Percentiles rank a stretch among this genome's conserved stretches.
Conservation (phyloP, 2,888 invertebrate species). For the Limnephilus rhombicus region DNA sequence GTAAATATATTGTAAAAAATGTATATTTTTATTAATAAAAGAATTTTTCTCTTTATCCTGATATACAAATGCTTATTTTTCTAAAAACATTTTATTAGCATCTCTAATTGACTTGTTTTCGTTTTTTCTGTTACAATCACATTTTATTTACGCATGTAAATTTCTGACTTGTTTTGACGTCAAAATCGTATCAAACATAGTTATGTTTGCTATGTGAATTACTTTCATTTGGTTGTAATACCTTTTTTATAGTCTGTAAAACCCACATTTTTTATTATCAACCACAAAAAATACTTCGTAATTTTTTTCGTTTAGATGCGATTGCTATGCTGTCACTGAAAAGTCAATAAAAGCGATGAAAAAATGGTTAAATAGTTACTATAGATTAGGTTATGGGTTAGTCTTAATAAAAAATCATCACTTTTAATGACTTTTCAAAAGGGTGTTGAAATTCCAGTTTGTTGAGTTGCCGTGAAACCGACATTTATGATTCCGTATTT, state of each 20-base stretch:
- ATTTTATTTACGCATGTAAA: background rate
- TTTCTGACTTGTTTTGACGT: background rate
- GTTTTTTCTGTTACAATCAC: background rate
- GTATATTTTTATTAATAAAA: too few relatives aligned
- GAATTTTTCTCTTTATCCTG: background rate
- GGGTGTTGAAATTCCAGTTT: too few relatives aligned
- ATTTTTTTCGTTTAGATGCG: background rate
- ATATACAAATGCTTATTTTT: background rate
- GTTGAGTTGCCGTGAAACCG: too few relatives aligned
- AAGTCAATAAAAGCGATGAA: too few relatives aligned
- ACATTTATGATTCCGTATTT: too few relatives aligned
- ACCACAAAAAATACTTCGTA: background rate
- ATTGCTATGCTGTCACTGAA: background rate
- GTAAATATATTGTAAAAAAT: too few relatives aligned
- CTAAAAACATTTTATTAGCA: background rate
- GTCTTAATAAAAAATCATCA: too few relatives aligned
- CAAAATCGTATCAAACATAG: background rate
- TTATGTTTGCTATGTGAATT: background rate
- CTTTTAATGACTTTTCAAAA: too few relatives aligned
- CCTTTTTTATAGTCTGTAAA: background rate
- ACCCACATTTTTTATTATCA: background rate
- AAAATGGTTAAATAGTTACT: too few relatives aligned
- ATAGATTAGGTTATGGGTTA: too few relatives aligned
- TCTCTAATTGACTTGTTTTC: background rate
- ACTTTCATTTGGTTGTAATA: background rate